These are phyloP conservation scores for Paragorgia papillata DNA, from an alignment of 92 coral and sea anemone genomes.

Conservation along the genomic window DNA sequence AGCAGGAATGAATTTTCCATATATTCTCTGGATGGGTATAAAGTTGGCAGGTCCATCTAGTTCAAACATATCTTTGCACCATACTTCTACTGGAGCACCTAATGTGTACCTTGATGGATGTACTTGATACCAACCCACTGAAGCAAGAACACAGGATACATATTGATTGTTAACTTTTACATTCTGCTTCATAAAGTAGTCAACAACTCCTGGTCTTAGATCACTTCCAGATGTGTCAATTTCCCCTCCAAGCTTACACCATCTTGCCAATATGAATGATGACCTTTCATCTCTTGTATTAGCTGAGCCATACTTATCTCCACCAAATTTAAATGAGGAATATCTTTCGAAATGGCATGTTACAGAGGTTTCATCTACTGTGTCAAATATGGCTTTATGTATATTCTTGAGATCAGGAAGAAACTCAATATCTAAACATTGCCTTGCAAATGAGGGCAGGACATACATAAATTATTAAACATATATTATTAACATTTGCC, in stretches of 20 bases:
- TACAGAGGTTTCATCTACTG: conserved; percentile 51
- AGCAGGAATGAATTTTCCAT: conserved; percentile 53
- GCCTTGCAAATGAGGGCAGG: conserved; percentile 1
- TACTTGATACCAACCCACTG: conserved; percentile 52
- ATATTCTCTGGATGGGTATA: conserved; percentile 53
- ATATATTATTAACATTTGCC: no score
- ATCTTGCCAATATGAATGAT: conserved; percentile 56
- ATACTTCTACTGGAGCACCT: conserved; percentile 55
- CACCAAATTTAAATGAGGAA: conserved; percentile 39
- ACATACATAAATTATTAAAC: no score
- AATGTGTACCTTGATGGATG: conserved; percentile 51
- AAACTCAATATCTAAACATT: conserved; percentile 37
- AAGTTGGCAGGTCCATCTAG: conserved; percentile 49
- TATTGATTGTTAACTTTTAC: conserved; percentile 28
- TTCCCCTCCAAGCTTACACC: conserved; percentile 54
- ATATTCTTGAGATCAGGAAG: conserved; percentile 50
- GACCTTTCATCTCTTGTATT: conserved; percentile 49
- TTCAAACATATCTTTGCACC: conserved; percentile 60
- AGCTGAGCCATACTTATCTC: conserved; percentile 48
- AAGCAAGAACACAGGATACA: conserved; percentile 47
- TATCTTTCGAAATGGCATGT: conserved; percentile 47
- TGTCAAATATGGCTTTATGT: conserved; percentile 50
- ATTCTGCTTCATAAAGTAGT: conserved; percentile 45
- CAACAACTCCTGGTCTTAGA: conserved; percentile 51
- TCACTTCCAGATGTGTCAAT: conserved; percentile 54